Base-by-base conservation (phyloP, 2,888 invertebrate genomes). In the Synanthedon andrenaeformis region DNA sequence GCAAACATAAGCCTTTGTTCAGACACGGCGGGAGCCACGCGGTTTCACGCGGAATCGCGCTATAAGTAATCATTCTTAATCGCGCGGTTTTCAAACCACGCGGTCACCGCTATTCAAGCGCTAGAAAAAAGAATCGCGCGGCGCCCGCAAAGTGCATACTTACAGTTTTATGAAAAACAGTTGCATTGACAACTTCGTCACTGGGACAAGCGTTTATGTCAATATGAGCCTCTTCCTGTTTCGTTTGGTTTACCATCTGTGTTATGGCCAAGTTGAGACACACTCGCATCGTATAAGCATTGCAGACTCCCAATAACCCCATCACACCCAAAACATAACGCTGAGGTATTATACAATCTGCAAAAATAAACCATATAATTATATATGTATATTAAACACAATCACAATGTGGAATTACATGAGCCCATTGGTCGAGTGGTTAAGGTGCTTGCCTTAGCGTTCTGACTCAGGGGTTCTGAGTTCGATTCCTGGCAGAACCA, bases 201-300 rank as follows among this genome's bases (percentile, higher is more conserved):
- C 57, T 70, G 0, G 81, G 79, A 55, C 88, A 88, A 0, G 81
- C 81, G 50, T 76, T 56, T 6, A 77, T 74, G 55, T 80, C 79
- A 8, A 57, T 58, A 53, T 67, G 62, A 2, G 56, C 55, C 1
- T 53, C 60, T 42, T 56, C 3, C 73, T 72, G 8, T 81, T 53
- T 60, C 2, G 62, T 63, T 45, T 61, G 69, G 55, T 76, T 74
- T 1, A 91, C 91, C 90, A 93, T 91, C 64, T 92, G 90, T 0
- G 92, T 92, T 56, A 93, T 92, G n/a, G 93, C 91, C 56, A 92
- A 88, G 57, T 92, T 92, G 12, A 93, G 83, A 56, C 91, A 92
- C 1, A 92, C 91, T 48, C 93, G 85, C 92, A 93, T 92, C 35
- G 92, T 92, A 67, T 93, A 93, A 4, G 93, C 93, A 64, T 92